phyloP scores from a whole-genome alignment of 2,113 vertebrate species.

The Psammodynastes pulverulentus region DNA sequence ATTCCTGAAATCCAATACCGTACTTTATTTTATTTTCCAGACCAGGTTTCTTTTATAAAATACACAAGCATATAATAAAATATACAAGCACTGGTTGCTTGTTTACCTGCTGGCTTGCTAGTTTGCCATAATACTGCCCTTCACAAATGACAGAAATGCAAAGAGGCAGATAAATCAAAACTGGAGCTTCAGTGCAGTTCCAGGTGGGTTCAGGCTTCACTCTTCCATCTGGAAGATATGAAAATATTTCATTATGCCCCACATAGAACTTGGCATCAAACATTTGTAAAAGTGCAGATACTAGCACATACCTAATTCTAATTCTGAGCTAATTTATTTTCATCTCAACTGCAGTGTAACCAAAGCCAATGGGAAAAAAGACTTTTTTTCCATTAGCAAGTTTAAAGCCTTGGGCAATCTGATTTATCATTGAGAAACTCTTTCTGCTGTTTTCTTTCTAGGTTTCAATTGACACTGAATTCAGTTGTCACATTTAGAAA shows the following conservation, averaged over 20 bases:
- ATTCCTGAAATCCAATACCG: neutral
- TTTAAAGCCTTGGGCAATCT: neutral
- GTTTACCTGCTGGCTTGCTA: neutral
- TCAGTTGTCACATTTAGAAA: neutral
- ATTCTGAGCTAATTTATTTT: neutral
- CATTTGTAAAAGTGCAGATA: neutral
- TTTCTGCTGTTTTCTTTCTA: neutral
- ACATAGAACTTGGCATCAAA: neutral
- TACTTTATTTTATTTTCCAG: neutral
- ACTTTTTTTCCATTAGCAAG: neutral
- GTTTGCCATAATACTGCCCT: neutral
- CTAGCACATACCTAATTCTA: neutral
- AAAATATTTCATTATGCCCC: neutral
- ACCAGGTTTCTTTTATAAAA: neutral
- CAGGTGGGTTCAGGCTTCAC: neutral
- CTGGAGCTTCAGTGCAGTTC: neutral
- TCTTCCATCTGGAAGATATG: neutral
- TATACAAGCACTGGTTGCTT: neutral
- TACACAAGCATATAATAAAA: neutral
- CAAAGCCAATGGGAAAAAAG: neutral
- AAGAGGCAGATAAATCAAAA: neutral
- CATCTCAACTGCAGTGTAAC: neutral
- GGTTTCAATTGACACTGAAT: neutral
- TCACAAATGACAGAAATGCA: neutral
- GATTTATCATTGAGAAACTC: neutral